Percentiles rank a stretch among this genome's conserved stretches.
These are phyloP conservation scores for Hemistola chrysoprasaria DNA, from an alignment of 2,888 invertebrate species.

Conservation along the genomic window DNA sequence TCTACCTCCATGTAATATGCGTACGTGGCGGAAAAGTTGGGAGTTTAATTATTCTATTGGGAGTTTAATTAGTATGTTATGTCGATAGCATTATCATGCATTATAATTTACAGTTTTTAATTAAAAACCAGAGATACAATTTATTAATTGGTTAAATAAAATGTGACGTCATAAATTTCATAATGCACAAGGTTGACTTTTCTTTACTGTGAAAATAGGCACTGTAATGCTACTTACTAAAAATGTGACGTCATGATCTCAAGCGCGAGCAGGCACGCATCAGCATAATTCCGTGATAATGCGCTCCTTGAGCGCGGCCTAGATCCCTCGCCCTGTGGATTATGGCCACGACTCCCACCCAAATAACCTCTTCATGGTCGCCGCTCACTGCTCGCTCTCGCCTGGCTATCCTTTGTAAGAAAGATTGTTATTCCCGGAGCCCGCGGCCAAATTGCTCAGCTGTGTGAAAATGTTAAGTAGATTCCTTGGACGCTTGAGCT, in stretches of 20 bases:
- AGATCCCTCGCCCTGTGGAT: constrained; percentile 68
- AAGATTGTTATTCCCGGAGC: constrained; percentile 43
- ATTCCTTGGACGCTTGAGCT: constrained; percentile 19
- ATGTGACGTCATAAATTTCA: no score
- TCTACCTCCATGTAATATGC: no score
- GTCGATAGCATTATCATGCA: no score
- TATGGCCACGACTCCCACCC: constrained; percentile 59
- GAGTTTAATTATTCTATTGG: no score
- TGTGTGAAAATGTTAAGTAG: constrained; percentile 20
- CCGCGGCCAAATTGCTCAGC: constrained; percentile 12
- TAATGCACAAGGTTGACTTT: no score
- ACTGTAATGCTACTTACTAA: constrained; percentile 35
- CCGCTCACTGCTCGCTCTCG: constrained; percentile 16
- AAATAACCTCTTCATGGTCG: constrained; percentile 60
- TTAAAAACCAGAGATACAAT: no score
- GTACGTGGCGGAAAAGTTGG: no score
- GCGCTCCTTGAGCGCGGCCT: constrained; percentile 66
- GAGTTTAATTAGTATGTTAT: no score
- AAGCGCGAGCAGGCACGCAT: constrained; percentile 58
- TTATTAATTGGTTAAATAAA: no score
- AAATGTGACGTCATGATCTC: constrained; percentile 52
- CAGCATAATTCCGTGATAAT: constrained; percentile 78
- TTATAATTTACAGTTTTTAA: no score
- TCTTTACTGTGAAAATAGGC: no score
- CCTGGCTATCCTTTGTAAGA: constrained; percentile 49